Conservation (phyloP, 2,797 vertebrate genomes). For the Pseudochirops cupreus region DNA sequence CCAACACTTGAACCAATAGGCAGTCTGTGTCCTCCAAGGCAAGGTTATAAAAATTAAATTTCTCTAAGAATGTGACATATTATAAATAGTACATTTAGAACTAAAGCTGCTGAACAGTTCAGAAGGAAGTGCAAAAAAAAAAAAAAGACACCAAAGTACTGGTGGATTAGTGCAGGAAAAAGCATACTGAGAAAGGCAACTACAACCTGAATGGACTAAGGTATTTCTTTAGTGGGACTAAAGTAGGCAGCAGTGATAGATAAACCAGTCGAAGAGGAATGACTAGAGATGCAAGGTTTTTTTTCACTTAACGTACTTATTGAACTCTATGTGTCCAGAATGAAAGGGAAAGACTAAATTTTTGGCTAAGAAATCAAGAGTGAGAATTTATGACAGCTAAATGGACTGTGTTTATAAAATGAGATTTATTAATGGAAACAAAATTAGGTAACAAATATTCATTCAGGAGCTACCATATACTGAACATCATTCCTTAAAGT, state of each 20-base stretch:
- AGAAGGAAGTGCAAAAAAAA: too few relatives aligned
- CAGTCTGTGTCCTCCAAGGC: too few relatives aligned
- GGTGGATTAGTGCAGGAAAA: too few relatives aligned
- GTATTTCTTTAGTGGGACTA: background rate
- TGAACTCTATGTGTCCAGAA: background rate
- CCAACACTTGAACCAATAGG: too few relatives aligned
- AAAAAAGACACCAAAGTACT: too few relatives aligned
- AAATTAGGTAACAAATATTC: background rate
- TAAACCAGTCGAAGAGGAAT: background rate
- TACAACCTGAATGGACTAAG: background rate
- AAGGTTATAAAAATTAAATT: too few relatives aligned
- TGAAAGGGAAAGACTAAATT: background rate
- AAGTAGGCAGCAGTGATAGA: background rate
- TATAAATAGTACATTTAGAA: too few relatives aligned
- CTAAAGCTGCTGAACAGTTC: too few relatives aligned
- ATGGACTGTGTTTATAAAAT: background rate
- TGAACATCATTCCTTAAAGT: background rate
- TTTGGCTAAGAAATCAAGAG: background rate
- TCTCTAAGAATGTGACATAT: too few relatives aligned
- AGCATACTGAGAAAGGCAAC: too few relatives aligned
- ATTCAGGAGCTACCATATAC: background rate
- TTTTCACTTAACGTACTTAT: conserved; percentile 13
- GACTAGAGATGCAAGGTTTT: background rate
- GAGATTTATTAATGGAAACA: background rate
- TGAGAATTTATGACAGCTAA: background rate